These are phyloP conservation scores for Porites lobata DNA, from an alignment of 92 coral and sea anemone species.

Conservation along the genomic window DNA sequence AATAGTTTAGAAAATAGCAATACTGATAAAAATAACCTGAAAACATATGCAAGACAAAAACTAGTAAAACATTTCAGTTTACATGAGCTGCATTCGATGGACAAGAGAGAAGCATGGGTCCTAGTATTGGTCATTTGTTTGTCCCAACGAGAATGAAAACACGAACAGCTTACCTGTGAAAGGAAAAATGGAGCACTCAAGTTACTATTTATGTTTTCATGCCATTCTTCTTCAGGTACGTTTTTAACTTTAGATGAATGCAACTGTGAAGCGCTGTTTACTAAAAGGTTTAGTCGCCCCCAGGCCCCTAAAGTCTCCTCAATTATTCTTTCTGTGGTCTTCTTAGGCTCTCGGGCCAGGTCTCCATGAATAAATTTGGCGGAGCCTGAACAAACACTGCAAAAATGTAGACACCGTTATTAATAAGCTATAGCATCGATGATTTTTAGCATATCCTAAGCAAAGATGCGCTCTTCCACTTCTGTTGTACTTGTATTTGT, in stretches of 20 bases:
- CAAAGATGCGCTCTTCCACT: too few species aligned
- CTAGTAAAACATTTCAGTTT: too few species aligned
- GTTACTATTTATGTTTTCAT: slow-evolving; percentile 60
- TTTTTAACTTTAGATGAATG: slow-evolving; percentile 65
- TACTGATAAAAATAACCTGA: too few species aligned
- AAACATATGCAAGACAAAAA: too few species aligned
- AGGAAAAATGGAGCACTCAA: slow-evolving; percentile 79
- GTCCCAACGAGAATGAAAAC: not conserved
- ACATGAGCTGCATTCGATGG: too few species aligned
- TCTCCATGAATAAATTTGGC: slow-evolving; percentile 68
- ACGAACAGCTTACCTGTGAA: slow-evolving; percentile 64
- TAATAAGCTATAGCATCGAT: not conserved
- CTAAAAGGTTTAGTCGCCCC: slow-evolving; percentile 77
- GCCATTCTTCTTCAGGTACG: slow-evolving; percentile 57
- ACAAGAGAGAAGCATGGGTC: too few species aligned
- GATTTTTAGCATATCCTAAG: too few species aligned
- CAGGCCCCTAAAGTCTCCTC: slow-evolving; percentile 54
- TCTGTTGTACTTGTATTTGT: too few species aligned
- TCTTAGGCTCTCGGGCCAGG: slow-evolving; percentile 22
- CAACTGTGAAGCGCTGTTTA: slow-evolving; percentile 77
- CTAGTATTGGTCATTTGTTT: too few species aligned
- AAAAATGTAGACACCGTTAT: not conserved
- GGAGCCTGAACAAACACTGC: slow-evolving; percentile 63
- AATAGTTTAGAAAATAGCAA: too few species aligned
- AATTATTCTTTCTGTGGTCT: slow-evolving; percentile 60